A percentile compares a stretch with the other conserved stretches of the same genome.
Evolutionary conservation across 2,888 invertebrate genomes (phyloP).

Genomic region (Zele albiditarsus): DNA sequence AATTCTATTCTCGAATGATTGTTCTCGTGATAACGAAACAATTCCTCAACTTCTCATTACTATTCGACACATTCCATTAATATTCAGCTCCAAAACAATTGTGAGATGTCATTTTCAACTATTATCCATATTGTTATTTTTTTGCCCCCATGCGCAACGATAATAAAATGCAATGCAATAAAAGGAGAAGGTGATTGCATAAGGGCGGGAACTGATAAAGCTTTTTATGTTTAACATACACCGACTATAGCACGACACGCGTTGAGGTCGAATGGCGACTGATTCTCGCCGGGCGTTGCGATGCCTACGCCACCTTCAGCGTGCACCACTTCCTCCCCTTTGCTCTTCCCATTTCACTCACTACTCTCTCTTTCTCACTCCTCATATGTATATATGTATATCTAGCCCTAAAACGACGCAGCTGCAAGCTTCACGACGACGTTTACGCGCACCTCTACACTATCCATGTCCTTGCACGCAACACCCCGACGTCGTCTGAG

Average conservation of each 20-base stretch:
- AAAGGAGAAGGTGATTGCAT: neutral
- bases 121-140: neutral
- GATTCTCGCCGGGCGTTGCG: constrained; percentile 69
- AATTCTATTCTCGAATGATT: neutral
- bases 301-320: constrained; percentile 69
- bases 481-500: constrained; percentile 35
- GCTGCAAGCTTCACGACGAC: constrained; percentile 49
- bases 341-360: constrained; percentile 59
- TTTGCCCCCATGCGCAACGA: neutral
- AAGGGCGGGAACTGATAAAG: constrained; percentile 15
- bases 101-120: no score
- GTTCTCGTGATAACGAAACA: neutral
- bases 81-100: no score
- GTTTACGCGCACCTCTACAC: constrained; percentile 53
- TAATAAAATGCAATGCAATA: neutral
- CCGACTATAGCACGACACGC: constrained; percentile 62
- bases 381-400: constrained; percentile 46
- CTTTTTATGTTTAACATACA: constrained; percentile 6
- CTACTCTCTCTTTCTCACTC: constrained; percentile 33
- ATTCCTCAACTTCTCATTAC: neutral
- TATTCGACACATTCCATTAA: neutral
- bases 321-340: constrained; percentile 46
- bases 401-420: constrained; percentile 25
- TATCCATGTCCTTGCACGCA: constrained; percentile 24
- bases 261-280: constrained; percentile 70